Percentiles rank a stretch among this genome's conserved stretches.
These are phyloP conservation scores for Alloscopus bannaensis DNA, from an alignment of 2,888 invertebrate species.

Conservation along the genomic window DNA sequence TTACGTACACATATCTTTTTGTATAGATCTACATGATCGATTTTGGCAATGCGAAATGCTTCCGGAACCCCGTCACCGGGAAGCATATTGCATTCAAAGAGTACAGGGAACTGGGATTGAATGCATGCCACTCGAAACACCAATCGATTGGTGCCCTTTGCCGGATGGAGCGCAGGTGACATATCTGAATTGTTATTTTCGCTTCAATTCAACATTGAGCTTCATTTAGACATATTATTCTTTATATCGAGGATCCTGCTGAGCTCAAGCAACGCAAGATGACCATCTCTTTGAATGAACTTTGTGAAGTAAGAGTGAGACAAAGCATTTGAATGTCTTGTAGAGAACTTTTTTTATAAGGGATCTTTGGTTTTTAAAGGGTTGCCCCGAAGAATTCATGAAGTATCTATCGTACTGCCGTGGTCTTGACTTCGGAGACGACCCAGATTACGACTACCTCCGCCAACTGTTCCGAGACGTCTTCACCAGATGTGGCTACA, in stretches of 20 bases:
- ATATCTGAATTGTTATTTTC: neutral
- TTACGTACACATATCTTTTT: slow-evolving; percentile 3
- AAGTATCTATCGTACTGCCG: slow-evolving; percentile 58
- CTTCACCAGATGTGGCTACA: slow-evolving; percentile 35
- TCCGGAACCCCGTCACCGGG: slow-evolving; percentile 51
- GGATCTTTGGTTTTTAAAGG: slow-evolving; percentile 17
- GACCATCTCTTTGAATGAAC: slow-evolving; percentile 54
- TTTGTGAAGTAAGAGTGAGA: slow-evolving; percentile 57
- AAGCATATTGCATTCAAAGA: slow-evolving; percentile 64
- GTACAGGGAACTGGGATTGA: slow-evolving; percentile 59
- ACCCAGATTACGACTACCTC: slow-evolving; percentile 54
- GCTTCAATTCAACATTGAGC: too few species aligned
- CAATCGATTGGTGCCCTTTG: slow-evolving; percentile 64
- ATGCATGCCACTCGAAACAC: slow-evolving; percentile 62
- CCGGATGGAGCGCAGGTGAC: slow-evolving; percentile 61
- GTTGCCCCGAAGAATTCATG: slow-evolving; percentile 53
- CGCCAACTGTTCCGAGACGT: slow-evolving; percentile 50
- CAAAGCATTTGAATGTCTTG: neutral
- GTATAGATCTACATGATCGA: slow-evolving; percentile 63
- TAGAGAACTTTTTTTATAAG: neutral
- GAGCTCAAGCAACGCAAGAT: slow-evolving; percentile 55
- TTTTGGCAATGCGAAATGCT: slow-evolving; percentile 64
- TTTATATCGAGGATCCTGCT: slow-evolving; percentile 53
- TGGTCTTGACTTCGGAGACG: slow-evolving; percentile 43
- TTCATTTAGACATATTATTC: neutral